phyloP scores from a whole-genome alignment of 2,113 vertebrate species.

The Euleptes europaea region DNA sequence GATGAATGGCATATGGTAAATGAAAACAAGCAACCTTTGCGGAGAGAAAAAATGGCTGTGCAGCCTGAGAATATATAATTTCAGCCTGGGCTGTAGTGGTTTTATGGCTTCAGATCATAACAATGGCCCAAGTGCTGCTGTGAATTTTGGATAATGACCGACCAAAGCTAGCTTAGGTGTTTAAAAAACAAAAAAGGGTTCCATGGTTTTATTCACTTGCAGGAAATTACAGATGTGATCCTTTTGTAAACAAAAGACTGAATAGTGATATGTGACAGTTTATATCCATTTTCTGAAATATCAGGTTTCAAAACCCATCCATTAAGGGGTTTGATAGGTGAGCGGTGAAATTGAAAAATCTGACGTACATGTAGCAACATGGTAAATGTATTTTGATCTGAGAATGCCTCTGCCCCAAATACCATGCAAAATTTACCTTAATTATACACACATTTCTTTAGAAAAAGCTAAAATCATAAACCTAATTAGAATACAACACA shows the following conservation, averaged over 20 bases:
- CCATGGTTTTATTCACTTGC: neutral
- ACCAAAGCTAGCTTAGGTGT: neutral
- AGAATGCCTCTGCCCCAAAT: neutral
- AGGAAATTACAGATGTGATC: neutral
- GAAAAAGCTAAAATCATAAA: neutral
- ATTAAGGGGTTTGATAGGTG: neutral
- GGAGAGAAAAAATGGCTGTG: neutral
- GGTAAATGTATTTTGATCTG: neutral
- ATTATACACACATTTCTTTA: neutral
- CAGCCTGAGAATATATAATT: neutral
- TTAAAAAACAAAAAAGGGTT: neutral
- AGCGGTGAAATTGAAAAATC: neutral
- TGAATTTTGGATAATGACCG: neutral
- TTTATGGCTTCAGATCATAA: neutral
- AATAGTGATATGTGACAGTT: neutral
- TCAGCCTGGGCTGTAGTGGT: too few species aligned
- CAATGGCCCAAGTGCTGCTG: neutral
- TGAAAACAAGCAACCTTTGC: neutral
- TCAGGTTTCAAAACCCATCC: neutral
- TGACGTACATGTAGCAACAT: neutral
- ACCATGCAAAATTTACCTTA: neutral
- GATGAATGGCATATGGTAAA: neutral
- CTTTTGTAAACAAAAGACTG: neutral
- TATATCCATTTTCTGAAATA: neutral
- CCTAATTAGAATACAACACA: neutral